These are phyloP conservation scores for Aethina tumida DNA, from an alignment of 1,140 invertebrate genomes.

Conservation along the genomic window DNA sequence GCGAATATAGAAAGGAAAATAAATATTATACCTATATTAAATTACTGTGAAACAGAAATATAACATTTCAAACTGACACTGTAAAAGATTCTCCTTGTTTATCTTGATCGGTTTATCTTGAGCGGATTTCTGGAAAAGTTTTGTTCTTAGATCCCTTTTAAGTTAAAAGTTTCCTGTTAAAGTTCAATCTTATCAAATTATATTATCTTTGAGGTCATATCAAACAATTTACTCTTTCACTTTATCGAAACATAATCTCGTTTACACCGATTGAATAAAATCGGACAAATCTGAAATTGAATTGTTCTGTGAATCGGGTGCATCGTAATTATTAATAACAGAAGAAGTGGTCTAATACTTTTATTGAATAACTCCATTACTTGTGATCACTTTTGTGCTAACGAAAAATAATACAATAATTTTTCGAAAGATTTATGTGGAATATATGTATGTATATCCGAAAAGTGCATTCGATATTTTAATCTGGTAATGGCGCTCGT, in stretches of 20 bases:
- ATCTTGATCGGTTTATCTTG: constrained; percentile 10
- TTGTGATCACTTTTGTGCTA: too few species aligned
- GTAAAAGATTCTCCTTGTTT: constrained; percentile 1
- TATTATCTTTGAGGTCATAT: constrained; percentile 11
- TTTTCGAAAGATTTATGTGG: too few species aligned
- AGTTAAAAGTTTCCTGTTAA: constrained; percentile 11
- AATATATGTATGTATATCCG: too few species aligned
- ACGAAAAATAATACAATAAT: too few species aligned
- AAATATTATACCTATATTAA: background rate
- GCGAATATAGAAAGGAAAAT: background rate
- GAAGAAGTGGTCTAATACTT: too few species aligned
- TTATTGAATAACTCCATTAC: too few species aligned
- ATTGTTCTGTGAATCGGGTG: too few species aligned
- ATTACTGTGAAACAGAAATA: constrained; percentile 3
- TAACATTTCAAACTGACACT: constrained; percentile 4
- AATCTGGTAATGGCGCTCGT: constrained; percentile 19
- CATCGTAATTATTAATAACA: too few species aligned
- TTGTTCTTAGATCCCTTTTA: constrained; percentile 10
- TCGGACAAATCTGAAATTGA: too few species aligned
- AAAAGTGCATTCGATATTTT: constrained; percentile 12
- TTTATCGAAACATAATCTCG: constrained; percentile 3
- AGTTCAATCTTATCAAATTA: constrained; percentile 12
- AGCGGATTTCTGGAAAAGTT: constrained; percentile 8
- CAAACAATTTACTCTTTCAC: constrained; percentile 9
- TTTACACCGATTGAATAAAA: too few species aligned